Base-by-base conservation (phyloP, 2,113 vertebrate genomes). In the Platanista minor region DNA sequence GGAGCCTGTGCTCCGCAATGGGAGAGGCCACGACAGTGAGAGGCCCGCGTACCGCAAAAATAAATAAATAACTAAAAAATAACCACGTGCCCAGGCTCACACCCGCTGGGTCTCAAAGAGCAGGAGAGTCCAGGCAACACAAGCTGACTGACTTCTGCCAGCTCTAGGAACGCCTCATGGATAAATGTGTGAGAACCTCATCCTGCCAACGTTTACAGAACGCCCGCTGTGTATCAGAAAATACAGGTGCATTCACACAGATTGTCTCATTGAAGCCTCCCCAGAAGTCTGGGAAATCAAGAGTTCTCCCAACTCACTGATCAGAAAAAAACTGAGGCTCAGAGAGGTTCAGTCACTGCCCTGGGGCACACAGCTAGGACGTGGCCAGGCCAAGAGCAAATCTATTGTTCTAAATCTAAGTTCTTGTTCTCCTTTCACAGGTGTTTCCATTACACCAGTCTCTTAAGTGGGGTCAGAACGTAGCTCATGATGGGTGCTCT, bases 241-340 rank as follows among this genome's bases (percentile, higher is more conserved):
- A 82, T 4, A 3, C 14, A 61, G 41, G 9, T 13, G 8, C 25
- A 83, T 20, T 39, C 36, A 20, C 8, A 14, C 0, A 5, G 12
- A 6, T 31, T 31, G 8, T 25, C n/a, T 67, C 67, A 62, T 18
- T 31, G 52, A 66, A 59, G 54, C 5, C 52, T 77, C 11, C 17
- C 20, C 61, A 64, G 62, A 92, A 77, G 18, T 67, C 71, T 88
- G 52, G 18, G 59, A 75, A 89, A 6, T 46, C 52, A 89, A 49
- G 10, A 66, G n/a, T 41, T 3, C 41, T 74, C 41, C 43, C 61
- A 75, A 49, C 43, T 71, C 46, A 80, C 36, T 2, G 6, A 43
- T 33, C 3, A 23, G 57, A 25, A 8, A 25, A 52, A 36, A 20
- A 36, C 1, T 20, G 36, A 95, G 80, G 31, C 21, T 67, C 67